Percentiles rank a stretch among this genome's conserved stretches.
phyloP scores from a whole-genome alignment of 2,888 invertebrate species.

The Eupithecia centaureata region DNA sequence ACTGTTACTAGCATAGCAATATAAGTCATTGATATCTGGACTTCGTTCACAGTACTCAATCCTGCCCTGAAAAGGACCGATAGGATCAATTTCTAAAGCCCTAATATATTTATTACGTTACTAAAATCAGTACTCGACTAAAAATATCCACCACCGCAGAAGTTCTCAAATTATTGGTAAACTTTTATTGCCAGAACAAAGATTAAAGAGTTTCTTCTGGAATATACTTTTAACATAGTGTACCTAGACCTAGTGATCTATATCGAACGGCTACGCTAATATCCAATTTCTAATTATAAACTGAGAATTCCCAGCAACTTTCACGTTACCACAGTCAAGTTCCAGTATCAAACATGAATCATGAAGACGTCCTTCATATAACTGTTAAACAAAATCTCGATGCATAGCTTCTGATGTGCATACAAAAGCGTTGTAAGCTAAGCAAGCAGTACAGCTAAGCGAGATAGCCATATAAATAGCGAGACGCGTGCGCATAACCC shows the following conservation, averaged over 20 bases:
- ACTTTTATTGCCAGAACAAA: too few relatives aligned
- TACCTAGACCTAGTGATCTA: too few relatives aligned
- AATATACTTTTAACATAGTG: too few relatives aligned
- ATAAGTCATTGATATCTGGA: neutral
- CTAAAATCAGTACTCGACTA: too few relatives aligned
- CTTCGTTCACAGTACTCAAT: neutral
- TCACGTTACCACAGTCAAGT: neutral
- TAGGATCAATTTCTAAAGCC: neutral
- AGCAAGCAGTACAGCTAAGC: slow-evolving; percentile 23
- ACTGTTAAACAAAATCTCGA: slow-evolving; percentile 11
- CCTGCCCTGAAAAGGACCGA: neutral
- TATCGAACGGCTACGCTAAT: too few relatives aligned
- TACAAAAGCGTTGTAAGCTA: slow-evolving; percentile 25
- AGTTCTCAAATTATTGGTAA: too few relatives aligned
- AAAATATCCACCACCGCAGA: too few relatives aligned
- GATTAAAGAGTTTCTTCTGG: too few relatives aligned
- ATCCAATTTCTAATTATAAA: neutral
- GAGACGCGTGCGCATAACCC: slow-evolving; percentile 22
- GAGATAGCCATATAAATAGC: slow-evolving; percentile 36
- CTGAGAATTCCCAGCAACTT: neutral
- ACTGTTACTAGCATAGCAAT: neutral
- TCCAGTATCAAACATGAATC: slow-evolving; percentile 5
- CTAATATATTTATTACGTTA: too few relatives aligned
- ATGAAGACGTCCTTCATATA: slow-evolving; percentile 8
- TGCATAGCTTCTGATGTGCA: slow-evolving; percentile 17